Evolutionary conservation across 2,888 invertebrate genomes (phyloP).

Genomic region (Chrysodeixis includens): DNA sequence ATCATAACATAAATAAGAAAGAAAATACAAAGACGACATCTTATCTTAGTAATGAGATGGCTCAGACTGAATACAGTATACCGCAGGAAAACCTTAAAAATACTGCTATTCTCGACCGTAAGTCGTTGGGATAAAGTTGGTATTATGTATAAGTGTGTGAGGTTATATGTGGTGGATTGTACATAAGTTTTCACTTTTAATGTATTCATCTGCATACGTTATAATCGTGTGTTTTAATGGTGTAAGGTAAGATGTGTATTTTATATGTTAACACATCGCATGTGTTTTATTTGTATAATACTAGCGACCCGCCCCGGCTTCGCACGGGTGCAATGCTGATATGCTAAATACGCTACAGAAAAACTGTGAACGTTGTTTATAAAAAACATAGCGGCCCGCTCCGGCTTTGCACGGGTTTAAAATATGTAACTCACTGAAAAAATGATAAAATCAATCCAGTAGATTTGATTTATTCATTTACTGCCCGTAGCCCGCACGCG

Average conservation of each 20-base stretch:
- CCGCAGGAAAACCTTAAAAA: neutral
- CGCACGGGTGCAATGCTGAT: no score
- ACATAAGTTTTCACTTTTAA: slow-evolving; percentile 63
- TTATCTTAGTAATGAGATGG: slow-evolving; percentile 52
- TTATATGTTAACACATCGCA: slow-evolving; percentile 12
- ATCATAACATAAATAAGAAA: slow-evolving; percentile 42
- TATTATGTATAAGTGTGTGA: neutral
- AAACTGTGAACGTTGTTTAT: no score
- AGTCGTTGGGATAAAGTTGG: neutral
- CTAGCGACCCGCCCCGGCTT: no score
- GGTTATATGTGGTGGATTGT: neutral
- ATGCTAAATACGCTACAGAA: no score
- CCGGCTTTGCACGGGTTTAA: no score
- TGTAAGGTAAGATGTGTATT: slow-evolving; percentile 23
- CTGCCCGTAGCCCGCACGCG: no score
- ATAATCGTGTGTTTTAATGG: slow-evolving; percentile 21
- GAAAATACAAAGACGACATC: slow-evolving; percentile 32
- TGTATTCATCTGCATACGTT: slow-evolving; percentile 59
- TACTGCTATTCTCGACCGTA: neutral
- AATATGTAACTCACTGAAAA: no score
- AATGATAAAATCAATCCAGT: no score
- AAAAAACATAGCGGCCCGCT: no score
- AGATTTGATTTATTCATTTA: no score
- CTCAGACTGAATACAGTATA: slow-evolving; percentile 22
- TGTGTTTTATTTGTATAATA: neutral